Evolutionary conservation across 2,113 vertebrate species (phyloP), one percentile per base, ranked within the genome.

Genomic region (Caranx ignobilis): DNA sequence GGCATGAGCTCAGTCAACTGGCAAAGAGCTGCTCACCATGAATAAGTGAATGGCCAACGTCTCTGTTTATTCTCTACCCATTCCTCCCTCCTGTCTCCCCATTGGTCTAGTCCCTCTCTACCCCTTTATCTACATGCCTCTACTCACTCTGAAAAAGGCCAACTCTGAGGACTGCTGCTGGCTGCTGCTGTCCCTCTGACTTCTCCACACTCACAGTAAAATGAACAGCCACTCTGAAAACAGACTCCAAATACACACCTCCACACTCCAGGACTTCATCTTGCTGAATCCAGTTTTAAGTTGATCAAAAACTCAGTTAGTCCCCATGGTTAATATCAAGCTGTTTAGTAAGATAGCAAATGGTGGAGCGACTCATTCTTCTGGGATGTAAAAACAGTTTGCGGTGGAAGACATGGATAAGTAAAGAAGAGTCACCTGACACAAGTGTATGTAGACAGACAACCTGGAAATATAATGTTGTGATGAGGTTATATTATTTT

Each of bases 41-140:
- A 90, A 88, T 68, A 67, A 79, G 77, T 34, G 80, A 87, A 85
- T 77, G 59, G 32, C 37, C 31, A 74, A 87, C 66, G 50, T 41
- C 82, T 72, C 80, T 78, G 63, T 86, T 75, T 52, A 62, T 70
- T 80, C 69, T 63, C 35, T 71, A 9, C 39, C n/a, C 66, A 45
- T 55, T 43, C 18, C 67, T 54, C 82, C 10, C 65, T 81, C 39
- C 79, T 13, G 34, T 66, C 56, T 31, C 62, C 73, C 26, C 19
- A 61, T 74, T 88, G 79, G 68, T 73, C 75, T 50, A 21, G 50
- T 70, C 34, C 41, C 39, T 35, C 63, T 37, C 61, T 60, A 26
- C 80, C 72, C 61, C 56, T 70, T 41, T 41, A n/a, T 63, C 55
- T 76, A n/a, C 13, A 2, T 62, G 37, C 57, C 39, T 15, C 0